Evolutionary conservation across 2,888 invertebrate genomes (phyloP), one percentile per base, ranked within the genome.

Genomic region (Leucophenga montana): DNA sequence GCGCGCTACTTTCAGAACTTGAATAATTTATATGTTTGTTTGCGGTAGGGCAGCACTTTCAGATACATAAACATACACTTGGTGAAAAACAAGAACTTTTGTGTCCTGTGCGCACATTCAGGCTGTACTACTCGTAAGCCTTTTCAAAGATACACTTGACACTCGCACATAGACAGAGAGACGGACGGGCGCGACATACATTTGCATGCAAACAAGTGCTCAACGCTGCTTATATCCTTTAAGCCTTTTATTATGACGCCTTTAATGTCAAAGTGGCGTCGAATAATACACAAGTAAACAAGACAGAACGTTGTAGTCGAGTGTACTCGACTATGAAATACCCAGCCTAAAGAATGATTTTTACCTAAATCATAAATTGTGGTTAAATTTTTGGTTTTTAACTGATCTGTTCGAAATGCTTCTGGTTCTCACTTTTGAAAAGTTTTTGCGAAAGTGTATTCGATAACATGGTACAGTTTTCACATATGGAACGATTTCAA

Each of bases 181-280:
- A 61, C 18, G n/a, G 50, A 18, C 50, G 16, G 18, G n/a, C 18
- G 16, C 20, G 48, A 46, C 46, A 64, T 46, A 64, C 62, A 64
- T 46, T 64, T 48, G 16, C n/a, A 64, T 48, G 46, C 62, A 22
- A 64, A 64, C 46, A 64, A 64, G 62, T 64, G 62, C 62, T 11
- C 46, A 46, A 57, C n/a, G 22, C 6, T 22, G 13, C 62, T n/a
- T 50, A 48, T 46, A 64, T 33, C 53, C 54, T 66, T 56, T 66
- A 66, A 56, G 66, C 20, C 44, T 44, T 66, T 56, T 33, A 22
- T 66, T 56, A 44, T 53, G 56, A 39, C 54, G 66, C 66, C 9
- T 53, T 54, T 54, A 54, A 66, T 54, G n/a, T 48, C 31, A 31
- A 65, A 48, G 66, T 56, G 62, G n/a, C 48, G 48, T 13, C 62